A percentile compares a stretch with the other conserved stretches of the same genome.
Evolutionary conservation across 1,140 invertebrate species (phyloP).

Genomic region (Papilio polyxenes): DNA sequence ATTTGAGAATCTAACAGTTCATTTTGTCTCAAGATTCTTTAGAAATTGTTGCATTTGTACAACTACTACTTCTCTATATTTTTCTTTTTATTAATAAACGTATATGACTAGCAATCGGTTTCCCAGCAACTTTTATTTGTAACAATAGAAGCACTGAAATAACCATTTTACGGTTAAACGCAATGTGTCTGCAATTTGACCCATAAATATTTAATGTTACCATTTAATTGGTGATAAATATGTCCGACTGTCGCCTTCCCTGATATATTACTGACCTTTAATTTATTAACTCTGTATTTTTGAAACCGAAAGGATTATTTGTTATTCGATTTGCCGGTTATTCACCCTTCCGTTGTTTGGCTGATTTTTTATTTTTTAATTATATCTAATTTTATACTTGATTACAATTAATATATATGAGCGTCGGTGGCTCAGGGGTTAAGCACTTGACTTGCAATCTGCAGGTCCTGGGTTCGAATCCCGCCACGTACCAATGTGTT

Average conservation of each 20-base stretch:
- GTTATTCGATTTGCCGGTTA: neutral
- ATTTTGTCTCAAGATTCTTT: too few species aligned
- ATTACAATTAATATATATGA: too few species aligned
- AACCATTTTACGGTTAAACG: neutral
- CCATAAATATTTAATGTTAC: conserved; percentile 24
- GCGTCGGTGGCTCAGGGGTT: too few species aligned
- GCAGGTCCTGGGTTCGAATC: too few species aligned
- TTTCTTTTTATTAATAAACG: neutral
- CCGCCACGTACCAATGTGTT: too few species aligned
- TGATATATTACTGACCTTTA: conserved; percentile 28
- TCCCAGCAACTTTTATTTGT: neutral
- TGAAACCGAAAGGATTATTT: conserved; percentile 21
- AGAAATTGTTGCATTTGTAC: too few species aligned
- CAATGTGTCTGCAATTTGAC: neutral
- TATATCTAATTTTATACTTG: neutral
- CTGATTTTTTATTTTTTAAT: neutral
- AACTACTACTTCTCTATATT: too few species aligned
- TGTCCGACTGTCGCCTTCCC: conserved; percentile 1
- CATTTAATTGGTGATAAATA: conserved; percentile 15
- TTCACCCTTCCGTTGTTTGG: neutral
- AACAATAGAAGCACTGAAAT: neutral
- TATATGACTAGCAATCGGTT: neutral
- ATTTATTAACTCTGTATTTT: conserved; percentile 21
- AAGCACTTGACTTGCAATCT: too few species aligned
- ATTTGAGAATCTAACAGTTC: too few species aligned